Conservation (phyloP, 2,113 vertebrate genomes). For the Bambusicola thoracicus region DNA sequence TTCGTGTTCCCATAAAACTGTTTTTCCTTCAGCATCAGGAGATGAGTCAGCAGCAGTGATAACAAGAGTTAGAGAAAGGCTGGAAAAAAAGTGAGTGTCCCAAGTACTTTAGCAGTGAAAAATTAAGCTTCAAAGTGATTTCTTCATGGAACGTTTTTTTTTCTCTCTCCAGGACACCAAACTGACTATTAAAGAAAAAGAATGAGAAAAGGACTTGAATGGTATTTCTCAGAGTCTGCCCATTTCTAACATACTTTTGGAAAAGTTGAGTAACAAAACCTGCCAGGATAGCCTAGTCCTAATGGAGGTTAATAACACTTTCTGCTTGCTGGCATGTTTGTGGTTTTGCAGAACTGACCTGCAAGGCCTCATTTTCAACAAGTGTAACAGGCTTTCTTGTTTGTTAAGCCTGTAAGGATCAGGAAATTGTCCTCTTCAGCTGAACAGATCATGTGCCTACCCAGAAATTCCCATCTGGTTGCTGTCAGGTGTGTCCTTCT, state of each 20-base stretch:
- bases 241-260: conserved; percentile 59
- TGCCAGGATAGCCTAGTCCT: conserved; percentile 24
- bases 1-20: conserved; percentile 61
- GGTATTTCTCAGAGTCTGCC: conserved; percentile 54
- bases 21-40: conserved; percentile 60
- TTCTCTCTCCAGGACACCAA: conserved; percentile 64
- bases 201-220: conserved; percentile 56
- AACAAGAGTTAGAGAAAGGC: conserved; percentile 63
- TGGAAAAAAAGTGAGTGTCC: conserved; percentile 71
- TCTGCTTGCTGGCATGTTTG: conserved; percentile 23
- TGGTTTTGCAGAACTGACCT: conserved; percentile 32
- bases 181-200: conserved; percentile 54
- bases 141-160: conserved; percentile 69
- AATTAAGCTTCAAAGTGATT: conserved; percentile 70
- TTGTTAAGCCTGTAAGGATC: neutral
- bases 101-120: conserved; percentile 70
- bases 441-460: neutral
- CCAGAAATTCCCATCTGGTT: neutral
- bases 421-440: neutral
- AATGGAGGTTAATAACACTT: conserved; percentile 47
- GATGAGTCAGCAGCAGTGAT: conserved; percentile 78
- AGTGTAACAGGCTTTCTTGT: neutral
- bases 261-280: conserved; percentile 57
- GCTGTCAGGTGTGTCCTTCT: neutral
- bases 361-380: neutral